Base-by-base conservation (phyloP, 2,797 vertebrate species). In the Cossypha polioptera region DNA sequence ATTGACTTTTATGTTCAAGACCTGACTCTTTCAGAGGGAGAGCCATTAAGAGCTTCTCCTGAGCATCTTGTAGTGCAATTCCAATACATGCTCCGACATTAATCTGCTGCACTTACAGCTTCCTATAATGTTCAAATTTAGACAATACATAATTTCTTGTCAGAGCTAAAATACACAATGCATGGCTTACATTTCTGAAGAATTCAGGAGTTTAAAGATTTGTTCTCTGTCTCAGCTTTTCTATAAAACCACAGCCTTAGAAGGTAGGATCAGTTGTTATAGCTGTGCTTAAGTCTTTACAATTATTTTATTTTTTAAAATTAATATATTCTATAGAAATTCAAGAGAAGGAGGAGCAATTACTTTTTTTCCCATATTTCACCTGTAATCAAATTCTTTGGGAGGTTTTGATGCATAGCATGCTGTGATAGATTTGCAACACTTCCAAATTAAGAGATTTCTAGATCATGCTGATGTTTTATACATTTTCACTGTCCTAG, bases 401-500 rank as follows among this genome's bases (percentile, higher is more conserved):
- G 35, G 36, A 47, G 3, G 9, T 54, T 92, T 71, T 79, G 33
- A 58, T 1, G 1, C 21, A 36, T 48, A 50, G n/a, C 22, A 10
- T 91, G 38, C 16, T 29, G 35, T 87, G 57, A 59, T 22, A 68
- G 42, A 72, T 66, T 40, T 54, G 5, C 17, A 80, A 61, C 12
- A 11, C n/a, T 86, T 69, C 11, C 31, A 45, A 86, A 84, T 57
- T 20, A 57, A 84, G 45, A 91, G 18, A 28, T 5, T 67, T n/a
- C 28, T 63, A 72, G 67, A 69, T 77, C 3, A 5, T 86, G 58
- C 69, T 96, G 84, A 51, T 91, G 48, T 31, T 85, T 85, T 66
- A 20, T 18, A 48, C 2, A 25, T 87, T 94, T 95, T 92, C 68
- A 76, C 35, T 67, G 29, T 80, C 33, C 43, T 63, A 59, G 67